Base-by-base conservation (phyloP, 2,888 invertebrate genomes). In the Nomada lathburiana region DNA sequence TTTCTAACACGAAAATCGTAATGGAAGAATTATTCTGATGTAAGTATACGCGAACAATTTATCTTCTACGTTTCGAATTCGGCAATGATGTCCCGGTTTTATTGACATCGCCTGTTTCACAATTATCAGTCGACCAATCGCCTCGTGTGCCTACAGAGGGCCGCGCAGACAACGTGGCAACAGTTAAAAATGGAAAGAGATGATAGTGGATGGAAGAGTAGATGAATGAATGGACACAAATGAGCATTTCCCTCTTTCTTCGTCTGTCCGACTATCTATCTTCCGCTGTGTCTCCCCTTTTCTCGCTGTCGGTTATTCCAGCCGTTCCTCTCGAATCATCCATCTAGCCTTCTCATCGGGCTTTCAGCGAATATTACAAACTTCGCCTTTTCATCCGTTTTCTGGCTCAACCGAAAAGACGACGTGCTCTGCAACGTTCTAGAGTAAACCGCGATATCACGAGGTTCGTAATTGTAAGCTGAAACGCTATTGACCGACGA, bases 281-380 rank as follows among this genome's bases (percentile, higher is more conserved):
- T 74, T 55, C 67, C 77, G 42, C 63, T 23, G 18, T 78, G 75
- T 78, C 76, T 79, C 69, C 65, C 18, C 59, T 63, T 75, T 67
- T 74, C 74, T 74, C 65, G 20, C 62, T 53, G 70, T 18, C 44
- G 76, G 76, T 87, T 75, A 64, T 83, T 79, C 74, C 77, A 79
- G 64, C 79, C 60, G 67, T 78, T 80, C 80, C 80, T 80, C 88
- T 83, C 85, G 87, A 86, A 85, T 85, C 86, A 83, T 87, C 88
- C 81, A 87, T 87, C 84, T 75, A 76, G 70, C 65, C 63, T 81
- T 47, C 75, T 87, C 86, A 76, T 84, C 88, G 57, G 64, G 87
- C 89, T 88, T 86, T 88, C 89, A 88, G 47, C 80, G 86, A 83
- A 88, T 87, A 88, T 88, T 87, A 84, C 84, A 87, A 87, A 82